phyloP scores from a whole-genome alignment of 2,797 vertebrate genomes.

The Loris lydekkerianus region DNA sequence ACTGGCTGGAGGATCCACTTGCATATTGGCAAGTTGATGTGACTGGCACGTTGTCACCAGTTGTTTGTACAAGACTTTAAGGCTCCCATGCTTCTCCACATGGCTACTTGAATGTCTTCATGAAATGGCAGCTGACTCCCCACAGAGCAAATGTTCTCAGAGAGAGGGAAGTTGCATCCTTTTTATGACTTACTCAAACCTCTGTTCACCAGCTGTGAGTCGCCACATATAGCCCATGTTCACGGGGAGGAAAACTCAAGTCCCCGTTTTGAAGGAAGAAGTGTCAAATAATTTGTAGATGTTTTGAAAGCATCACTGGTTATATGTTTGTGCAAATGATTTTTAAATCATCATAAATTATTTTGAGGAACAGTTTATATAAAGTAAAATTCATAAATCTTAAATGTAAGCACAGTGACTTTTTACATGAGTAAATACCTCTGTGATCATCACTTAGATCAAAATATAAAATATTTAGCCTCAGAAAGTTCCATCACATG shows the following conservation, averaged over 20 bases:
- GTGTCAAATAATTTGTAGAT: not conserved
- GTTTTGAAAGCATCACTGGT: not conserved
- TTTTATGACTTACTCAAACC: not conserved
- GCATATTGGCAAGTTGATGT: not conserved
- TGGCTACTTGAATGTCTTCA: not conserved
- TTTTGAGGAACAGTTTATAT: not conserved
- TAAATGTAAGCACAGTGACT: not conserved
- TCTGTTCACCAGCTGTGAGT: not conserved
- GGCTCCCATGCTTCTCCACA: not conserved
- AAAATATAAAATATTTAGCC: not conserved
- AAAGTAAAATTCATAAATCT: slow-evolving; percentile 27
- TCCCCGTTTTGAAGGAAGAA: not conserved
- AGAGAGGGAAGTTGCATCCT: not conserved
- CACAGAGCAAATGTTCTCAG: not conserved
- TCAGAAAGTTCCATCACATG: not conserved
- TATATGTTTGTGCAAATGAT: slow-evolving; percentile 9
- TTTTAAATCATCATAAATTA: not conserved
- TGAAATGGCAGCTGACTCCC: not conserved
- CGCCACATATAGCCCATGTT: not conserved
- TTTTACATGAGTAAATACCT: not conserved
- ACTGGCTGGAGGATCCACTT: not conserved
- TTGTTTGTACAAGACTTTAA: not conserved
- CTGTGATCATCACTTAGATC: not conserved
- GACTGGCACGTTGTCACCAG: not conserved
- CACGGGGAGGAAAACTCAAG: not conserved